Percentiles rank a stretch among this genome's conserved stretches.
These are phyloP conservation scores for Hippopotamus amphibius DNA, from an alignment of 2,113 vertebrate genomes.

Conservation along the genomic window DNA sequence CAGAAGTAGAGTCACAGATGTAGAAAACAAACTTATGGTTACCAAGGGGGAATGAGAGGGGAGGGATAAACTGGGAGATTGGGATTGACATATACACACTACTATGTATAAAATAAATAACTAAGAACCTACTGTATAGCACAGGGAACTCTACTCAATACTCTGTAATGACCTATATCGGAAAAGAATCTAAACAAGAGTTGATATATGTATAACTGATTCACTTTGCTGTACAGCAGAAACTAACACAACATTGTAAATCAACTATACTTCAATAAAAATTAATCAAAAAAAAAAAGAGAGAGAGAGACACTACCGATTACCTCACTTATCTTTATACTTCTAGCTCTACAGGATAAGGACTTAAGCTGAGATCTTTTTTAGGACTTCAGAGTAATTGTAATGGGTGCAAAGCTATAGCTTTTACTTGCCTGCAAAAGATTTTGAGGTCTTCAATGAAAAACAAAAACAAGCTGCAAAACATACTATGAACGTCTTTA, in stretches of 20 bases:
- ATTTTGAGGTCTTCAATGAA: neutral
- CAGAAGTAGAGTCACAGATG: neutral
- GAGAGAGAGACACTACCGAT: neutral
- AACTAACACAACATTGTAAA: neutral
- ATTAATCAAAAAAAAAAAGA: neutral
- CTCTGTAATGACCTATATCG: neutral
- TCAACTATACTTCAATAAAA: neutral
- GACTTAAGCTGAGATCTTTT: neutral
- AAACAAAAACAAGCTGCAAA: neutral
- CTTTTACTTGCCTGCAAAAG: slow-evolving; percentile 11
- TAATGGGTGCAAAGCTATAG: neutral
- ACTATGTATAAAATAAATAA: neutral
- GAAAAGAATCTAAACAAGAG: neutral
- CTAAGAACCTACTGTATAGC: neutral
- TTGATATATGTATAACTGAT: neutral
- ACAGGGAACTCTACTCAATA: neutral
- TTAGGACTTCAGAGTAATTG: neutral
- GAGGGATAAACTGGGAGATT: neutral
- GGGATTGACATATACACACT: neutral
- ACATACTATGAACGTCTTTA: neutral
- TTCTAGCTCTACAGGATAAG: slow-evolving; percentile 5
- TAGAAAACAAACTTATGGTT: neutral
- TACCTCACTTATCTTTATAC: neutral
- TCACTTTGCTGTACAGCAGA: neutral
- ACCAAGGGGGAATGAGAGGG: neutral